Conservation (phyloP, 2,888 invertebrate species). For the Watsonalla binaria region DNA sequence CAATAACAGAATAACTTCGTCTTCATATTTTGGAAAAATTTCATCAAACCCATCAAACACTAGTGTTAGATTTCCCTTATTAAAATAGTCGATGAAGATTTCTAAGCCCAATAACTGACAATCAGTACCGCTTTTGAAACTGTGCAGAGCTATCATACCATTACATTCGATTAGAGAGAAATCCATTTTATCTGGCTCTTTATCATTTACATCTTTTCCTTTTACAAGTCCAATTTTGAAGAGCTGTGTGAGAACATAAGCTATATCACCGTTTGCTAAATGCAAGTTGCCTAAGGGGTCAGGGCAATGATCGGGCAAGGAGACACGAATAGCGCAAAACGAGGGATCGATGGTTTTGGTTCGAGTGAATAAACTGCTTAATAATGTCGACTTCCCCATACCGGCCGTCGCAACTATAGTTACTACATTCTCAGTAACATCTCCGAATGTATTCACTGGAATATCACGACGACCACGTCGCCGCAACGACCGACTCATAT, state of each 20-base stretch:
- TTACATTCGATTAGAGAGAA: background rate
- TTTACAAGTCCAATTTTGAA: background rate
- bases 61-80: slow-evolving; percentile 6
- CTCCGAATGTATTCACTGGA: background rate
- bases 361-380: background rate
- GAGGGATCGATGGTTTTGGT: background rate
- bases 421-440: background rate
- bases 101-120: background rate
- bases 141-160: background rate
- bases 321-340: background rate
- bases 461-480: background rate
- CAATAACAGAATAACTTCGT: background rate
- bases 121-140: background rate
- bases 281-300: background rate
- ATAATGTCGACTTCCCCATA: slow-evolving; percentile 1
- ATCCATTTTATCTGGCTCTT: background rate
- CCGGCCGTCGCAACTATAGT: background rate
- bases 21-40: background rate
- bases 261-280: background rate
- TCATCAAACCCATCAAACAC: slow-evolving; percentile 8
- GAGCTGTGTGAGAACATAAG: background rate
- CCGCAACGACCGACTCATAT: background rate
- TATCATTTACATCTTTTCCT: background rate
- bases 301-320: background rate
- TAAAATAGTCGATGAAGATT: slow-evolving; percentile 3